Conservation (phyloP, 2,113 vertebrate species). For the Archilochus colubris region DNA sequence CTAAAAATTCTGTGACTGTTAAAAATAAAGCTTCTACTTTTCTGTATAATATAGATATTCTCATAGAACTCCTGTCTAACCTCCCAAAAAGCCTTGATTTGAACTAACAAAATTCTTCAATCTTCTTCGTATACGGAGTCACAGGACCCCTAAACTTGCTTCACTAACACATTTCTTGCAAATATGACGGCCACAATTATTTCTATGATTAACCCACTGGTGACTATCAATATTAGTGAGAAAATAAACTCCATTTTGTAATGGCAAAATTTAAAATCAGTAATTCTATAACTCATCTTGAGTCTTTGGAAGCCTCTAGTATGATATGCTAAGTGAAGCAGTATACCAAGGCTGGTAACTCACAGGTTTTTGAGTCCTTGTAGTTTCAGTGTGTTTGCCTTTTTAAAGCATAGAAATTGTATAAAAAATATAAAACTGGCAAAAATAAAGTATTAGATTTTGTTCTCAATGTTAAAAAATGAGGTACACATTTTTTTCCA, state of each 20-base stretch:
- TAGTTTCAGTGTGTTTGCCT: neutral
- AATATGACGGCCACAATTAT: neutral
- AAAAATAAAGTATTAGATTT: neutral
- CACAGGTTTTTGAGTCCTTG: neutral
- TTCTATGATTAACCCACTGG: neutral
- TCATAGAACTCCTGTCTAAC: neutral
- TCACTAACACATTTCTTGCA: neutral
- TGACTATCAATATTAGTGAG: neutral
- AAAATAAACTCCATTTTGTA: neutral
- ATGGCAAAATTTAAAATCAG: neutral
- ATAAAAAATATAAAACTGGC: neutral
- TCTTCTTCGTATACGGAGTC: neutral
- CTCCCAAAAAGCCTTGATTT: neutral
- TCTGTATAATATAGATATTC: neutral
- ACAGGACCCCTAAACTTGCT: neutral
- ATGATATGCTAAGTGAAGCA: neutral
- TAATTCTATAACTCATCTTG: neutral
- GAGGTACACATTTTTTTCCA: neutral
- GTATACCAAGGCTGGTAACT: too few species aligned
- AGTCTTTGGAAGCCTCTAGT: neutral
- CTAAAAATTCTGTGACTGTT: neutral
- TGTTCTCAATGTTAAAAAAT: neutral
- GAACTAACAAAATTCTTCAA: neutral
- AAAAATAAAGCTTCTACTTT: neutral
- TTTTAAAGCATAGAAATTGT: neutral